Base-by-base conservation (phyloP, 2,888 invertebrate species). In the Himalopsyche japonica region DNA sequence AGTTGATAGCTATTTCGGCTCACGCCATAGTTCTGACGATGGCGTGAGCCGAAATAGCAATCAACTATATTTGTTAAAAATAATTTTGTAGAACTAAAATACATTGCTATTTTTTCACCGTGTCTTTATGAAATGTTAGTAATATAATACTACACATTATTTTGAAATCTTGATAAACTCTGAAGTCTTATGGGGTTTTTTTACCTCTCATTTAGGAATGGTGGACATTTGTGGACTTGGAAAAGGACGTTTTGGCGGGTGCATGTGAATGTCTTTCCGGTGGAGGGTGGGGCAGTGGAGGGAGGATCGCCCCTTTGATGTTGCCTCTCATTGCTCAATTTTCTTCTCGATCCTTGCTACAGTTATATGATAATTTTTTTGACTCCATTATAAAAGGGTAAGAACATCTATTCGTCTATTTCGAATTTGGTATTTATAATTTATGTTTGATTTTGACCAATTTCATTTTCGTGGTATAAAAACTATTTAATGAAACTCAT, bases 211-310 rank as follows among this genome's bases (percentile, higher is more conserved):
- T 91, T 49, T 89, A 96, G 95, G 94, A 95, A 82, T 96, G 96
- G 93, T 94, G 94, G 91, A 90, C 91, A 64, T 92, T 94, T 88
- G 91, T 97, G 5, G 96, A 95, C 88, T 92, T 96, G 79, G 95
- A 95, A 86, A 97, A 97, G 89, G 91, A 95, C 2, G 93, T 97
- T 48, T 90, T 95, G 84, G 95, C 95, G 0, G 95, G 95, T 90
- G 89, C 97, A n/a, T 94, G 93, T 90, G 91, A 92, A 79, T 90
- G 95, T 64, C 89, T 97, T 70, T 93, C 93, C 86, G 93, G 93
- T 88, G 97, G 95, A 80, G 97, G 96, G 0, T 94, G 95, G 91
- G 96, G 96, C 34, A 96, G 95, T 90, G 96, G 97, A 10, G 91
- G 92, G 81, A 92, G 94, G 8, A 93, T 97, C 87, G 95, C 94